Evolutionary conservation across 2,888 invertebrate genomes (phyloP), one percentile per base, ranked within the genome.

Genomic region (Miltochrista miniata): DNA sequence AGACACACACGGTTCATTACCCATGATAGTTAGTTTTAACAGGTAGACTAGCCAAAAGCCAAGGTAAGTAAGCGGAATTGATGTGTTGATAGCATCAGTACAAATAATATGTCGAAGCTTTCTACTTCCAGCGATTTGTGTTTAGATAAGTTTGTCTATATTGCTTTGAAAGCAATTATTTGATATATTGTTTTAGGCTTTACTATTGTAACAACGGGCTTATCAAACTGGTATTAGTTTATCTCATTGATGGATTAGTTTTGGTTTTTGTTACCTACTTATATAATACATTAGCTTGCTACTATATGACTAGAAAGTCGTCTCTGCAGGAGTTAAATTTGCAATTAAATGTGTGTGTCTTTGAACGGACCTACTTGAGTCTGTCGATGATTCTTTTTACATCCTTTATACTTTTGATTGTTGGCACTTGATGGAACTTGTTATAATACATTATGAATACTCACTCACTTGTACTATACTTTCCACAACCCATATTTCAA

Each of bases 21-120:
- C 51, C 44, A 56, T 56, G 62, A 58, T 57, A 57, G 51, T 61
- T 47, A 58, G 72, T 71, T 70, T 69, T 69, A 72, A 71, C 70
- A 66, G 56, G 56, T 51, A 45, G 46, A 47, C 41, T 49, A 55
- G 34, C 48, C 48, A 53, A 52, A 58, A 51, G 51, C 46, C 54
- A 50, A 40, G 54, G 51, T 59, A 50, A 59, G 57, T 61, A 65
- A 65, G 68, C 58, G 64, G 68, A 68, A 68, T 64, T 60, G 56
- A 63, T 56, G 54, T 57, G 60, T 55, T 62, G 65, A 64, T 70
- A 68, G 44, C 42, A 68, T 68, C 67, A 51, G 51, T 51, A 35
- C 45, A 48, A 34, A 24, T 43, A 49, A 47, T 39, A 51, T 33
- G 40, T 43, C 48, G 45, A 48, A 33, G 33, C 44, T 48, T 47